Evolutionary conservation across 2,113 vertebrate species (phyloP), one percentile per base, ranked within the genome.

Genomic region (Hippoglossus stenolepis): DNA sequence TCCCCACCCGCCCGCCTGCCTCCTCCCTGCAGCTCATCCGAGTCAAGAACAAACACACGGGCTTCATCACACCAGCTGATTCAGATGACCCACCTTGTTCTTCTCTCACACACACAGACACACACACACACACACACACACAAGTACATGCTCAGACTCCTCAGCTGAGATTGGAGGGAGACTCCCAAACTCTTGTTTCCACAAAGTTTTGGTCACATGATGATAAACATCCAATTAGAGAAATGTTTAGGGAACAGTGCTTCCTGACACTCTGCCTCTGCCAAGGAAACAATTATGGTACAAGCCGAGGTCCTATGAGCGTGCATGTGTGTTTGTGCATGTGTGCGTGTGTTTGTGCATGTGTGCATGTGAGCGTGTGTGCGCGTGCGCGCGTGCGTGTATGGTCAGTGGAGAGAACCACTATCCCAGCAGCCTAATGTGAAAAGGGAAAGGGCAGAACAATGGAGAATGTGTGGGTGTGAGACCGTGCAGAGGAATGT

Each of bases 401-500:
- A 8, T 51, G 7, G 79, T 57, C 70, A 68, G 17, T 57, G 73
- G 65, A 68, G 79, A 79, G 80, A 64, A 31, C 64, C 51, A 65
- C 65, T n/a, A 60, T 76, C 57, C 71, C 59, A 62, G 5, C 31
- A 31, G 58, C 18, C 51, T 53, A 24, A 59, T 75, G 80, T 51
- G 67, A 60, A 54, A 28, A 26, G 65, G 79, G 79, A 87, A 85
- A 66, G 60, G 66, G 68, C 20, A 78, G 79, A 90, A 93, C 92
- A 92, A 90, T 88, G 35, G 76, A 40, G 83, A 70, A 72, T 1
- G n/a, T 64, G 87, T 89, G 83, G 81, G 85, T 68, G 85, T 85
- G 84, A 84, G 58, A 45, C 31, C 7, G 62, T 3, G 23, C 59
- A 23, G 14, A 85, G 84, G 89, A 92, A 92, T 90, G 80, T 65